Evolutionary conservation across 1,140 invertebrate species (phyloP), one percentile per base, ranked within the genome.

Genomic region (Acromyrmex echinatior): DNA sequence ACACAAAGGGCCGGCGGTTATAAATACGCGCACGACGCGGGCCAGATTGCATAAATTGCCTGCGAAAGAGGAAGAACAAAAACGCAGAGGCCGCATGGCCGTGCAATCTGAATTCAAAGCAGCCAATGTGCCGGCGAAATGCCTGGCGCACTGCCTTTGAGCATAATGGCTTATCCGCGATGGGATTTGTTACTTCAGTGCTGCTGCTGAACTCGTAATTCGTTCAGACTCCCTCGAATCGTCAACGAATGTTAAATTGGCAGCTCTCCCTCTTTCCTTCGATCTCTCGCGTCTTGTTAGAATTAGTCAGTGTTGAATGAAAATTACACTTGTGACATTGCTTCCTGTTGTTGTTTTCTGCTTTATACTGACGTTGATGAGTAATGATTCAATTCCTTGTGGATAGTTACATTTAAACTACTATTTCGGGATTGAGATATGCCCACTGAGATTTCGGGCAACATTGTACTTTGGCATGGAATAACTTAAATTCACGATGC

Each of bases 41-140:
- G 92, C 87, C 92, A 92, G 94, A 92, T 94, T 94, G 95, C 93
- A 95, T 95, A 94, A 94, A 95, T 95, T 93, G 90, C 78, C 90
- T 84, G 68, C 81, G 87, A 76, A 74, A 90, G 89, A 87, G 78
- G 87, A 71, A 91, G 88, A 95, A 93, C 92, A 93, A 94, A 94
- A 93, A 91, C 86, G 86, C 87, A 63, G 82, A 63, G 79, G 76
- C 81, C 66, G 77, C 85, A 85, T 68, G 87, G 66, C 66, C 80
- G 90, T 89, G 92, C 93, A 95, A 94, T 94, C 93, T 95, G 94
- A 95, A 95, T 95, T 95, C 92, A 95, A 95, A 95, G 93, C 92
- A 88, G 92, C 88, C 86, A 70, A 88, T 73, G 68, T 58, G 62
- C 65, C 58, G 65, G 81, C 80, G 90, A 91, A 91, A 90, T 86